Evolutionary conservation across 2,888 invertebrate species (phyloP).

Genomic region (Cheilosia grossa): DNA sequence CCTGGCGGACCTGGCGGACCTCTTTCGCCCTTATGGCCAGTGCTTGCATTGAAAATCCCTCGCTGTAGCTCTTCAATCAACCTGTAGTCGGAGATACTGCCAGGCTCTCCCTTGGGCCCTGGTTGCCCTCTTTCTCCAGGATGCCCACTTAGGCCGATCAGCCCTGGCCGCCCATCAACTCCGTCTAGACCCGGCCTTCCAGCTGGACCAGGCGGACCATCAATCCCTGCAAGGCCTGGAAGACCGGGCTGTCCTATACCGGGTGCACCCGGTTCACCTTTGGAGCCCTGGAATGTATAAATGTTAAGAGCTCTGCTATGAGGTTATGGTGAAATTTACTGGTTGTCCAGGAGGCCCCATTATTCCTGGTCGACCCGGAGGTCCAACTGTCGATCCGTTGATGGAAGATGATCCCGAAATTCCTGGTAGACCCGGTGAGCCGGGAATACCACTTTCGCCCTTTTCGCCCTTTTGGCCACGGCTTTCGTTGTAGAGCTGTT

Average conservation of each 20-base stretch:
- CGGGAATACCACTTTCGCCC: slow-evolving; percentile 84
- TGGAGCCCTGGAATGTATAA: slow-evolving; percentile 15
- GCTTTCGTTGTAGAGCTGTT: slow-evolving; percentile 36
- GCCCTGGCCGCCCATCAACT: slow-evolving; percentile 57
- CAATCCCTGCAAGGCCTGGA: slow-evolving; percentile 22
- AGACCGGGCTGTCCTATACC: slow-evolving; percentile 75
- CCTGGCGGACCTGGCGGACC: slow-evolving; percentile 78
- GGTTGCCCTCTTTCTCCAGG: slow-evolving; percentile 82
- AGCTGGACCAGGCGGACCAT: slow-evolving; percentile 83
- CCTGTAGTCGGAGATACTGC: slow-evolving; percentile 78
- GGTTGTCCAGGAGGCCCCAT: slow-evolving; percentile 30
- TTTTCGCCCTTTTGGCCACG: slow-evolving; percentile 75
- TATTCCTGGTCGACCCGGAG: slow-evolving; percentile 16
- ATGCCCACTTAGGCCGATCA: slow-evolving; percentile 84
- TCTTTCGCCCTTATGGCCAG: slow-evolving; percentile 67
- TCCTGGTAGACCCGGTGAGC: slow-evolving; percentile 82
- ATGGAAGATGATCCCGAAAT: neutral
- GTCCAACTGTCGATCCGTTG: slow-evolving; percentile 5
- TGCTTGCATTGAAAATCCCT: slow-evolving; percentile 36
- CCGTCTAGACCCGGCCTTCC: slow-evolving; percentile 85
- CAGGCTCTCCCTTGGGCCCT: slow-evolving; percentile 84
- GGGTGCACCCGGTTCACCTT: slow-evolving; percentile 55
- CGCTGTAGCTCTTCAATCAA: slow-evolving; percentile 74
- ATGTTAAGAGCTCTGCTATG: neutral
- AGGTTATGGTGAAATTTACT: neutral